These are phyloP conservation scores for Phoenicopterus ruber DNA, from an alignment of 2,113 vertebrate species.

Conservation along the genomic window DNA sequence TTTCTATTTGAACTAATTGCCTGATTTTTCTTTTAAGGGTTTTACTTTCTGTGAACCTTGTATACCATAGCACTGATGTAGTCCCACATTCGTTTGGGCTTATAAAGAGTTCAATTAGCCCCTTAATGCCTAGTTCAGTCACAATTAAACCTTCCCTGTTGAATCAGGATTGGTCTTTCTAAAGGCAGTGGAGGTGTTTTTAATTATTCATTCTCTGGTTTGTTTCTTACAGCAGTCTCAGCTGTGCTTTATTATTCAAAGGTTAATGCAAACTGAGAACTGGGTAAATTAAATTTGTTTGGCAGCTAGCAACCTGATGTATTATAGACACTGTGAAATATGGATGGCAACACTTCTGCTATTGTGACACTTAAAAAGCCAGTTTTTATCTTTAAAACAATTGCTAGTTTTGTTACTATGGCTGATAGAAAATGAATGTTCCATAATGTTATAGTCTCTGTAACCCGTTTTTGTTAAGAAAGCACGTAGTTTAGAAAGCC, in stretches of 20 bases:
- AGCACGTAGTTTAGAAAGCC: not conserved
- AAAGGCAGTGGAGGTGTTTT: slow-evolving; percentile 72
- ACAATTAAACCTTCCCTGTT: slow-evolving; percentile 69
- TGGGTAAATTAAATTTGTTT: slow-evolving; percentile 73
- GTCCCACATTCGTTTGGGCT: slow-evolving; percentile 52
- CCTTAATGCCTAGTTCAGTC: slow-evolving; percentile 67
- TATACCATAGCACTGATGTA: slow-evolving; percentile 3
- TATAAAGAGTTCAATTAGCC: slow-evolving; percentile 72
- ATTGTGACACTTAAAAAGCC: slow-evolving; percentile 18
- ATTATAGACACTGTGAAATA: slow-evolving; percentile 20
- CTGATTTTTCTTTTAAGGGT: not conserved
- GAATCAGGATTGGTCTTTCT: slow-evolving; percentile 63
- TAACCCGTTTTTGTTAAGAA: slow-evolving; percentile 52
- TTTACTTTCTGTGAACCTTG: slow-evolving; percentile 30
- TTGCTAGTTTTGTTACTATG: not conserved
- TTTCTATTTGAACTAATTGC: slow-evolving; percentile 42
- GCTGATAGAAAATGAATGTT: not conserved
- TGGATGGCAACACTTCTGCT: slow-evolving; percentile 6
- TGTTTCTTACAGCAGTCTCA: slow-evolving; percentile 76
- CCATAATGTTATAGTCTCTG: slow-evolving; percentile 12
- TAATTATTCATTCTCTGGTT: slow-evolving; percentile 78
- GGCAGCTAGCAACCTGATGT: slow-evolving; percentile 33
- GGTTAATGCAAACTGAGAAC: slow-evolving; percentile 76
- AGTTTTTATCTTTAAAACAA: slow-evolving; percentile 50
- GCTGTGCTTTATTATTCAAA: slow-evolving; percentile 79